These are phyloP conservation scores for Trematocara unimaculatum DNA, from an alignment of 2,113 vertebrate genomes.

Conservation along the genomic window DNA sequence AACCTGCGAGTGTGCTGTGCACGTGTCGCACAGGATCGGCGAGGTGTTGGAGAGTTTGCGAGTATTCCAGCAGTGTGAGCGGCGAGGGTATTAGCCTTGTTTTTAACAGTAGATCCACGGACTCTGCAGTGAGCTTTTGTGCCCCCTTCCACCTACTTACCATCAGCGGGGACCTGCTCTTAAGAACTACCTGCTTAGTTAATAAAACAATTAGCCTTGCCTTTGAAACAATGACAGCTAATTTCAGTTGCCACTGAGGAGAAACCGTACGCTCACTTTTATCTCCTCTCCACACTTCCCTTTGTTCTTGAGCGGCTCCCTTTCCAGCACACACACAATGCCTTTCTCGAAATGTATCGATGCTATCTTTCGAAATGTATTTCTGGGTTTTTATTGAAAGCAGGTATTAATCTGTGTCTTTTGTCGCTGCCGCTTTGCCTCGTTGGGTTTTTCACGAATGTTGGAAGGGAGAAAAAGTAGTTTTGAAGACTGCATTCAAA, in stretches of 20 bases:
- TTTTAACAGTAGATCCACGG: constrained; percentile 37
- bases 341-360: not conserved
- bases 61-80: constrained; percentile 13
- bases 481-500: not conserved
- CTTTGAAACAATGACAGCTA: constrained; percentile 39
- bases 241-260: constrained; percentile 19
- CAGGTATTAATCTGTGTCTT: not conserved
- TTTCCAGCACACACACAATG: not conserved
- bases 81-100: constrained; percentile 23
- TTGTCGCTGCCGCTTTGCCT: not conserved
- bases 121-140: constrained; percentile 47
- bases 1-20: not conserved
- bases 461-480: not conserved
- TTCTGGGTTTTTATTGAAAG: not conserved
- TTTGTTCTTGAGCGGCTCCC: not conserved
- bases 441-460: not conserved
- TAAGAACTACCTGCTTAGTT: constrained; percentile 58
- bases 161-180: constrained; percentile 41
- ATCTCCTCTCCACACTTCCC: not conserved
- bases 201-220: constrained; percentile 65
- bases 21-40: constrained; percentile 14
- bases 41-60: constrained; percentile 8
- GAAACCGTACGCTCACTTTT: not conserved
- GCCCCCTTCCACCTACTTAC: constrained; percentile 41
- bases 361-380: not conserved